Percentiles rank a stretch among this genome's conserved stretches.
These are phyloP conservation scores for Apotomis capreana DNA, from an alignment of 2,888 invertebrate species.

Conservation along the genomic window DNA sequence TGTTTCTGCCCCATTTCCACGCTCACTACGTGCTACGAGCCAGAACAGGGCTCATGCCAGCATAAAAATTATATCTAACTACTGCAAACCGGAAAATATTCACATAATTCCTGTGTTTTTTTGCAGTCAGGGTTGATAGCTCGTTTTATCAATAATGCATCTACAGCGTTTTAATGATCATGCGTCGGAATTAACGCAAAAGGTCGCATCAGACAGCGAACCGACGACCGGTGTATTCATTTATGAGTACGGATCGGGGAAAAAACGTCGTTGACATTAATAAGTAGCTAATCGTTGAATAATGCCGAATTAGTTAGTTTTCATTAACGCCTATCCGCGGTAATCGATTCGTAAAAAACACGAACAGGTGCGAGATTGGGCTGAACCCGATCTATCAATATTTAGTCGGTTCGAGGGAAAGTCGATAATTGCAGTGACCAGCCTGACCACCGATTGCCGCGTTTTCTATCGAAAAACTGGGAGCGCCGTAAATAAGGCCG, in stretches of 20 bases:
- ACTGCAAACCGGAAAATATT: neutral
- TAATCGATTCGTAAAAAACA: constrained; percentile 6
- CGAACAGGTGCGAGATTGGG: constrained; percentile 4
- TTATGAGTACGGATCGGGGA: neutral
- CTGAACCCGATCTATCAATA: constrained; percentile 17
- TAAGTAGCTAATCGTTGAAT: constrained; percentile 26
- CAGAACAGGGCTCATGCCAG: neutral
- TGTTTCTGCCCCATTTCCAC: constrained; percentile 13
- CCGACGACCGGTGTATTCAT: constrained; percentile 10
- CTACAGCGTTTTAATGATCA: constrained; percentile 16
- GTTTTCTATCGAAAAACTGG: constrained; percentile 29
- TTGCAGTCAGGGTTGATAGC: constrained; percentile 32
- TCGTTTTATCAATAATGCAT: constrained; percentile 33
- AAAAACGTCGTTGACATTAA: constrained; percentile 28
- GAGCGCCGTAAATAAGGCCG: constrained; percentile 28
- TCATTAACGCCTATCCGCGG: constrained; percentile 1
- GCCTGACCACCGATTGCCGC: constrained; percentile 10
- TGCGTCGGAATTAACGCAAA: constrained; percentile 23
- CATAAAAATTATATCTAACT: neutral
- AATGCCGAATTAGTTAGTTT: constrained; percentile 25
- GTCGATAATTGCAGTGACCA: constrained; percentile 6
- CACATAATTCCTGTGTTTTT: constrained; percentile 16
- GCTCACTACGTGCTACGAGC: neutral
- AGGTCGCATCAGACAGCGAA: constrained; percentile 22
- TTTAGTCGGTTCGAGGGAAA: constrained; percentile 19